Base-by-base conservation (phyloP, 2,113 vertebrate genomes). In the Chamaea fasciata region DNA sequence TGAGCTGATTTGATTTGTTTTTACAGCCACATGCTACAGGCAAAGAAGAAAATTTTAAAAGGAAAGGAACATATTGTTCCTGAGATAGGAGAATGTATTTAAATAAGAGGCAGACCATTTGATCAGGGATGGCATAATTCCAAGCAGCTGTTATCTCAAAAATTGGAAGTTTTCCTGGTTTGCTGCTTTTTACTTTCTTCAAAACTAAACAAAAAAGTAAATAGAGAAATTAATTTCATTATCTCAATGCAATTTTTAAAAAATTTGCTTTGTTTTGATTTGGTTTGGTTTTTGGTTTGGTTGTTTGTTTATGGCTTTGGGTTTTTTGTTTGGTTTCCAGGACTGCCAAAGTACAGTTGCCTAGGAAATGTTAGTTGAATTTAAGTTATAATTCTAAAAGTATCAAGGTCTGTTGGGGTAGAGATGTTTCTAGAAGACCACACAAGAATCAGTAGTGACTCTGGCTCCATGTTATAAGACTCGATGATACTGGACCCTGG, bases 1-100 rank as follows among this genome's bases (percentile, higher is more conserved):
- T 28, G 26, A 92, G 50, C n/a, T 80, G 80, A 74, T 93, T 86
- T 82, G 87, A 93, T 95, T 92, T 96, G 47, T 92, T 96, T 96
- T 88, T 94, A 33, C 80, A 87, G 63, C 52, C 59, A 63, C 74
- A 90, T 55, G 80, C 44, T 85, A 87, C 16, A 68, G 77, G 70
- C 80, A 87, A 94, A 70, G 30, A 73, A 90, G 39, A 88, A 89
- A 91, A 73, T 44, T 55, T 56, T 28, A 37, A 73, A 78, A 53
- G 17, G 27, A 50, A 52, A 35, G 11, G 53, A 89, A 70, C 55
- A 83, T 85, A 64, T 64, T 94, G 26, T 67, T 69, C 67, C 44
- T 90, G 55, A 50, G 27, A 84, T 80, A 50, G 30, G 17, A 87
- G 11, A 83, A 95, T 79, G 11, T 64, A 87, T 89, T 94, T 89